phyloP scores from a whole-genome alignment of 2,888 invertebrate species.

The Mesorhabditis sp. region DNA sequence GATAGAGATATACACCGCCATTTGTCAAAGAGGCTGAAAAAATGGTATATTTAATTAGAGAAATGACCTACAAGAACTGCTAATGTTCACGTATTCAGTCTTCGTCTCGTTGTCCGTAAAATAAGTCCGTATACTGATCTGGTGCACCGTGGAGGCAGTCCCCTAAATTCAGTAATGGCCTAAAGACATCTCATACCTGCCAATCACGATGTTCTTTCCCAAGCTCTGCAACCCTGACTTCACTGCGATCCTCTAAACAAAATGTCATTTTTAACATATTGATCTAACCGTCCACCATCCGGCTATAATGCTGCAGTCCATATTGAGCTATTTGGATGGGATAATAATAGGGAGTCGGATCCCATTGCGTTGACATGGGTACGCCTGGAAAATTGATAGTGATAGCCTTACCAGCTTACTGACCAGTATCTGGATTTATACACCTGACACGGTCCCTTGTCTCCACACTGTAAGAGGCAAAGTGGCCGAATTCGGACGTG shows the following conservation, averaged over 20 bases:
- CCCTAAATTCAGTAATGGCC: background rate
- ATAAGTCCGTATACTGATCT: background rate
- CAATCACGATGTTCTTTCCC: background rate
- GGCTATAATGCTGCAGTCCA: conserved; percentile 92
- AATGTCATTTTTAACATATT: background rate
- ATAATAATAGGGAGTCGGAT: conserved; percentile 88
- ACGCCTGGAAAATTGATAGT: conserved; percentile 64
- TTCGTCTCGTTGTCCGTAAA: background rate
- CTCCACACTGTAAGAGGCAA: conserved; percentile 96
- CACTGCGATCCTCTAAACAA: background rate
- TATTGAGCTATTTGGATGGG: conserved; percentile 98
- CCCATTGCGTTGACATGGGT: conserved; percentile 95
- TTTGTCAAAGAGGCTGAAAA: conserved; percentile 29
- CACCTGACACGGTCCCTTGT: conserved; percentile 90
- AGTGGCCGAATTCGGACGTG: conserved; percentile 86
- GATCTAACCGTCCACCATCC: conserved; percentile 60
- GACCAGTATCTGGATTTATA: conserved; percentile 82
- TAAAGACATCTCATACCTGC: background rate
- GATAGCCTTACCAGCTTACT: conserved; percentile 13
- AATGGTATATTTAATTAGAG: background rate
- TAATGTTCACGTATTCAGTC: conserved; percentile 5
- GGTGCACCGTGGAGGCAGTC: background rate
- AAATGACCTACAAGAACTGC: background rate
- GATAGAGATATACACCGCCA: conserved; percentile 34
- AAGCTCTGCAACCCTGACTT: background rate